Evolutionary conservation across 2,113 vertebrate species (phyloP).

Genomic region (Hemiscyllium ocellatum): DNA sequence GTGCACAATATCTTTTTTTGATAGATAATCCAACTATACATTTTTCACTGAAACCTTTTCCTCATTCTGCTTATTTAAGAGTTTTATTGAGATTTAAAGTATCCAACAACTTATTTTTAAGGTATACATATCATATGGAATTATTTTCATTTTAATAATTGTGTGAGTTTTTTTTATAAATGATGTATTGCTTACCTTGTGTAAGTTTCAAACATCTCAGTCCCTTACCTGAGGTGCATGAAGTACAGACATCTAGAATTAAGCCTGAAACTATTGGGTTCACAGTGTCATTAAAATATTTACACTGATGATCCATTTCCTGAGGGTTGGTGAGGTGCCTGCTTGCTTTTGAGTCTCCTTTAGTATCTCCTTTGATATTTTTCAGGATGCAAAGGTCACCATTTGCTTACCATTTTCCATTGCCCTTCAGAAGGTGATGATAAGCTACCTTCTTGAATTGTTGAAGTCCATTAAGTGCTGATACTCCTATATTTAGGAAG

Average conservation of each 20-base stretch:
- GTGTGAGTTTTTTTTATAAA: not conserved
- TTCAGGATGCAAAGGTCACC: not conserved
- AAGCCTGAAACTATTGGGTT: not conserved
- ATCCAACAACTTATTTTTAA: not conserved
- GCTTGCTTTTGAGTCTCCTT: not conserved
- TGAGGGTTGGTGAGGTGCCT: not conserved
- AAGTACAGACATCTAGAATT: not conserved
- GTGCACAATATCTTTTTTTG: not conserved
- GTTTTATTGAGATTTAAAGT: not conserved
- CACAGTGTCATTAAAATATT: not conserved
- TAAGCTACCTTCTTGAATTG: too few species aligned
- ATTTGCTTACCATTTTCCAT: not conserved
- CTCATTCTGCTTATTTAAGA: not conserved
- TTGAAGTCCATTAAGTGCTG: too few species aligned
- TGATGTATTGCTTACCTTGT: not conserved
- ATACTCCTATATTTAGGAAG: too few species aligned
- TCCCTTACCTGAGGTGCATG: not conserved
- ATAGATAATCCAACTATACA: not conserved
- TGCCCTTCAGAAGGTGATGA: not conserved
- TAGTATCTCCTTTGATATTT: not conserved
- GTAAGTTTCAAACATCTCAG: not conserved
- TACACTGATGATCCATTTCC: not conserved
- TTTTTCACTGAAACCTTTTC: not conserved
- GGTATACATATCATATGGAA: not conserved
- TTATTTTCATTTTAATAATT: not conserved